Evolutionary conservation across 1,140 invertebrate genomes (phyloP).

Genomic region (Drosophila bifasciata): DNA sequence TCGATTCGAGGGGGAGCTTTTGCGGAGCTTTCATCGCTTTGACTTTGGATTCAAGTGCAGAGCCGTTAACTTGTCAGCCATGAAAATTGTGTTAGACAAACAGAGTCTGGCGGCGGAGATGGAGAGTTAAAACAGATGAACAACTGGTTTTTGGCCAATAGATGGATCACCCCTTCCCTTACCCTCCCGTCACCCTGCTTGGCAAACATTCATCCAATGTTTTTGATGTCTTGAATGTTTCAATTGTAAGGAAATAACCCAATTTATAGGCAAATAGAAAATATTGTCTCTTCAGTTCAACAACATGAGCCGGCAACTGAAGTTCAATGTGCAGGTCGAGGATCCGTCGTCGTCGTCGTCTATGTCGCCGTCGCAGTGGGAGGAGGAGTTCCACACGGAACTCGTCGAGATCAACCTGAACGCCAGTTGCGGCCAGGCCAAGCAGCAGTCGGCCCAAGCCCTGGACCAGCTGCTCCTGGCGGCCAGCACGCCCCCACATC

Average conservation of each 20-base stretch:
- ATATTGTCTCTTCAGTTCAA: conserved; percentile 41
- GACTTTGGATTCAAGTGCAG: conserved; percentile 54
- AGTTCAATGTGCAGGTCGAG: conserved; percentile 55
- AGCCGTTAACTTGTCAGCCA: conserved; percentile 64
- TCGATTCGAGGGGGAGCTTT: conserved; percentile 35
- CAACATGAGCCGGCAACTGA: conserved; percentile 65
- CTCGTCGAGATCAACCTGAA: conserved; percentile 71
- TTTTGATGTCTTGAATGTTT: conserved; percentile 49
- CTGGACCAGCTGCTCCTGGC: conserved; percentile 53
- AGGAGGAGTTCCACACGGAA: conserved; percentile 43
- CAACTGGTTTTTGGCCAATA: conserved; percentile 71
- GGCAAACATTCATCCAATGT: conserved; percentile 48
- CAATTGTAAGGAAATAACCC: conserved; percentile 58
- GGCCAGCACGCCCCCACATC: conserved; percentile 40
- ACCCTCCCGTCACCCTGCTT: conserved; percentile 9
- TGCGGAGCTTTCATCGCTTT: conserved; percentile 23
- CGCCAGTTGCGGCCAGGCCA: conserved; percentile 32
- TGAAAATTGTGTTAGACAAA: conserved; percentile 77
- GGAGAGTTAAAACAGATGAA: conserved; percentile 50
- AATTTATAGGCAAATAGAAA: conserved; percentile 73
- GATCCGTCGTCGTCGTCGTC: conserved; percentile 3
- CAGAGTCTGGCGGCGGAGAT: conserved; percentile 8
- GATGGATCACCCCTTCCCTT: conserved; percentile 3
- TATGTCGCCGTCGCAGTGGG: neutral
- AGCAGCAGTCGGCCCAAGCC: conserved; percentile 60